phyloP scores from a whole-genome alignment of 2,113 vertebrate species.

The Otolemur garnettii region DNA sequence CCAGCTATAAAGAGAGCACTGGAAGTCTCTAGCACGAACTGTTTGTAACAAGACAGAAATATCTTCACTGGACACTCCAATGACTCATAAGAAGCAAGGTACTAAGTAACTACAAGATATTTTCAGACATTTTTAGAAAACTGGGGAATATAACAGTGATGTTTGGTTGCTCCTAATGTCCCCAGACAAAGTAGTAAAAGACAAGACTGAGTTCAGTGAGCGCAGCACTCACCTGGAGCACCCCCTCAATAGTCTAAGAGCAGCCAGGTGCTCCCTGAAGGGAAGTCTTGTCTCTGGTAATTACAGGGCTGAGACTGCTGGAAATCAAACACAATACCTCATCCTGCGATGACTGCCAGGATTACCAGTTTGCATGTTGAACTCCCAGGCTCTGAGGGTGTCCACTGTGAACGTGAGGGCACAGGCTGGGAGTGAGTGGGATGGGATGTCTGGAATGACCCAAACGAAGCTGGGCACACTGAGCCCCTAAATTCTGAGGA shows the following conservation, averaged over 20 bases:
- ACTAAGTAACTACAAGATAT: not conserved
- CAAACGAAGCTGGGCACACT: not conserved
- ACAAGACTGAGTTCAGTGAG: not conserved
- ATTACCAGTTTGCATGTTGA: not conserved
- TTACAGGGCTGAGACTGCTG: not conserved
- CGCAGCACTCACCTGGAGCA: not conserved
- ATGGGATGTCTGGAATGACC: not conserved
- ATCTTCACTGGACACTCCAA: no score
- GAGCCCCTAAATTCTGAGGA: not conserved
- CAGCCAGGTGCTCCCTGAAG: not conserved
- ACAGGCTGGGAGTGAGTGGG: not conserved
- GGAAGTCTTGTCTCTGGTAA: not conserved
- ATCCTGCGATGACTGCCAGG: not conserved
- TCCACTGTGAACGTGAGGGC: not conserved
- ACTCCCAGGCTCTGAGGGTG: no score
- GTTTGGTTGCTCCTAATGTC: not conserved
- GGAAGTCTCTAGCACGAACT: not conserved
- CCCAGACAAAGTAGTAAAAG: not conserved
- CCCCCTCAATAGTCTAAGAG: not conserved
- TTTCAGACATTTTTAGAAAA: not conserved
- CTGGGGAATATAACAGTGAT: not conserved
- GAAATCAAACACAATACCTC: not conserved
- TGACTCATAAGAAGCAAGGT: not conserved
- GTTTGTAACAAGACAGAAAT: not conserved
- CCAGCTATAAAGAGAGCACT: not conserved